Base-by-base conservation (phyloP, 2,888 invertebrate species). In the Plusia festucae region DNA sequence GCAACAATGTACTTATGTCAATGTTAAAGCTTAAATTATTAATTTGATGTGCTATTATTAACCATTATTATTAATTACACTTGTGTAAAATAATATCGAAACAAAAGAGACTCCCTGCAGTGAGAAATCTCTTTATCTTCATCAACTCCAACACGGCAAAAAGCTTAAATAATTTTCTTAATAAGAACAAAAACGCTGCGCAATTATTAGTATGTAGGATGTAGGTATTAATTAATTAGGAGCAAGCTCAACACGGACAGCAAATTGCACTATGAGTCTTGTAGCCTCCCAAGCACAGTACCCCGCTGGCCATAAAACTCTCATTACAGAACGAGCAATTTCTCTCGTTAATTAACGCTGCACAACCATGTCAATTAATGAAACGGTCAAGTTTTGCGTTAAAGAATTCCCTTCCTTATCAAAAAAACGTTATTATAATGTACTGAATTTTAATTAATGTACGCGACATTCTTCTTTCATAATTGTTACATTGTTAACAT, bases 281-380 rank as follows among this genome's bases (percentile, higher is more conserved):
- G 83, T 75, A 80, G 79, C 74, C 74, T 70, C 71, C 75, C 79
- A 74, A 76, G 70, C 70, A 70, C 71, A 76, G 80, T 75, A 80
- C 78, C 82, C 85, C 81, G 72, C 72, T 79, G 81, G 78, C 83
- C 87, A 87, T 90, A 90, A 89, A 90, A 88, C 86, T 85, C 88
- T 86, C 85, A 86, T 89, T 89, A 88, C 82, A 82, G 82, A 74
- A 83, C 80, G 78, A 82, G 85, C 88, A 85, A 88, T 89, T 88
- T 88, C 85, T 86, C 86, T 86, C 83, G 86, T 86, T 90, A 90
- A 87, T 82, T 87, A 88, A 88, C 85, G 85, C 84, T 83, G 85
- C 85, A 82, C 84, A 74, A 84, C 85, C 86, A 83, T 79, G 83
- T 86, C 86, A 86, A 87, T 88, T 87, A 85, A 78, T 75, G 70